phyloP scores from a whole-genome alignment of 1,140 invertebrate species.

The Zophobas atratus region DNA sequence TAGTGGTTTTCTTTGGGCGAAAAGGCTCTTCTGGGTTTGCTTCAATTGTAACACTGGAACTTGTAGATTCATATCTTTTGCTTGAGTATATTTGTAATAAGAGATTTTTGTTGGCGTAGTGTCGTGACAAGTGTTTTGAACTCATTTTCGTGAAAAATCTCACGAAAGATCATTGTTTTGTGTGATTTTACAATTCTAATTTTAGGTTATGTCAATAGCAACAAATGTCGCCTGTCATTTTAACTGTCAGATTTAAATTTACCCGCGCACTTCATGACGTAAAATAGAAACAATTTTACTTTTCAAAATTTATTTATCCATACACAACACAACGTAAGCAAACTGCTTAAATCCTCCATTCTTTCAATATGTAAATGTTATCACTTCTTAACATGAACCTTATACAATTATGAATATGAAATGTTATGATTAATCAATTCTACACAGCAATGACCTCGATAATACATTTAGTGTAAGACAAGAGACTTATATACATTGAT shows the following conservation, averaged over 20 bases:
- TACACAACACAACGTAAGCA: conserved; percentile 49
- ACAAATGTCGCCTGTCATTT: neutral
- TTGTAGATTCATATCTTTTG: neutral
- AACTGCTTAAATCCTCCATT: conserved; percentile 32
- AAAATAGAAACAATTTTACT: neutral
- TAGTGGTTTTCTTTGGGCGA: neutral
- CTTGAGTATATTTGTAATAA: neutral
- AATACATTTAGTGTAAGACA: conserved; percentile 35
- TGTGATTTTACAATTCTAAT: neutral
- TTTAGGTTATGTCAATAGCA: neutral
- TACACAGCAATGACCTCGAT: conserved; percentile 26
- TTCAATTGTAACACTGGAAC: neutral
- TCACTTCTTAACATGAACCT: conserved; percentile 44
- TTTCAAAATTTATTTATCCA: conserved; percentile 40
- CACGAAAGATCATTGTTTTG: no score
- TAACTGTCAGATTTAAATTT: neutral
- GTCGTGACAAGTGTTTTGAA: neutral
- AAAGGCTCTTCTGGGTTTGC: neutral
- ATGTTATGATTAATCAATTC: conserved; percentile 39
- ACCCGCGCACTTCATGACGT: neutral
- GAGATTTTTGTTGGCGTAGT: no score
- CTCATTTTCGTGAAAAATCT: neutral
- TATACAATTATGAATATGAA: conserved; percentile 47
- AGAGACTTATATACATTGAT: conserved; percentile 34
- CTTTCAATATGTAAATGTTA: conserved; percentile 28